Percentiles rank a stretch among this genome's conserved stretches.
Evolutionary conservation across 1,140 invertebrate species (phyloP).

Genomic region (Bathynomus jamesi): DNA sequence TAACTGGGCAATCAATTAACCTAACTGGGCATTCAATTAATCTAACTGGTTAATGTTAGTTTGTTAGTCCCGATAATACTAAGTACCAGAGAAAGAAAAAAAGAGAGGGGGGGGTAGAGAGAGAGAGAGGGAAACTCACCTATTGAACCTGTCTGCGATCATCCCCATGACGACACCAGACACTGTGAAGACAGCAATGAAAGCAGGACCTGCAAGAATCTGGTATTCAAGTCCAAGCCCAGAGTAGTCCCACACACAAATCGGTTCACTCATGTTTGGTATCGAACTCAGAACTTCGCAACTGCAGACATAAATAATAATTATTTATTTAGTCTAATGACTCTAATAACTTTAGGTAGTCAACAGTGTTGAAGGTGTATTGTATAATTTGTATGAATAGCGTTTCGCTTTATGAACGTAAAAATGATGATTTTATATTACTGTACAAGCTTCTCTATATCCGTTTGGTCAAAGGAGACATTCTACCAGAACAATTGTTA

Average conservation of each 20-base stretch:
- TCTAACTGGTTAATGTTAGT: too few relatives aligned
- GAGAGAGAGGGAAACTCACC: too few relatives aligned
- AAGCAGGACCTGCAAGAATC: slow-evolving; percentile 80
- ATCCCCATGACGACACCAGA: slow-evolving; percentile 76
- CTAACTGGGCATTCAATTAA: too few relatives aligned
- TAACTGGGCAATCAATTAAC: too few relatives aligned
- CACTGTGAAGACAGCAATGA: slow-evolving; percentile 82
- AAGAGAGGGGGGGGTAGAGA: too few relatives aligned
- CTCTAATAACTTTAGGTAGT: too few relatives aligned
- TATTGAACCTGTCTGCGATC: slow-evolving; percentile 61
- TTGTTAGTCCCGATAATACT: too few relatives aligned
- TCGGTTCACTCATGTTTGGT: background rate
- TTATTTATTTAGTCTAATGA: background rate
- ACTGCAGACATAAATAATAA: slow-evolving; percentile 2
- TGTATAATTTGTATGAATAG: background rate
- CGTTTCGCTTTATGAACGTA: background rate
- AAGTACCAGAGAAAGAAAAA: too few relatives aligned
- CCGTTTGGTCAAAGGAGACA: background rate
- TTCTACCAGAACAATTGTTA: background rate
- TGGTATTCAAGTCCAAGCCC: slow-evolving; percentile 86
- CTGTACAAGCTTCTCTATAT: background rate
- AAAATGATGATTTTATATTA: background rate
- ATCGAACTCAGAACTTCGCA: background rate
- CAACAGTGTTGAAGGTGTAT: background rate
- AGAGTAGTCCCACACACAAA: slow-evolving; percentile 85